A percentile compares a stretch with the other conserved stretches of the same genome.
phyloP scores from a whole-genome alignment of 2,888 invertebrate genomes.

The Sphecodes monilicornis region DNA sequence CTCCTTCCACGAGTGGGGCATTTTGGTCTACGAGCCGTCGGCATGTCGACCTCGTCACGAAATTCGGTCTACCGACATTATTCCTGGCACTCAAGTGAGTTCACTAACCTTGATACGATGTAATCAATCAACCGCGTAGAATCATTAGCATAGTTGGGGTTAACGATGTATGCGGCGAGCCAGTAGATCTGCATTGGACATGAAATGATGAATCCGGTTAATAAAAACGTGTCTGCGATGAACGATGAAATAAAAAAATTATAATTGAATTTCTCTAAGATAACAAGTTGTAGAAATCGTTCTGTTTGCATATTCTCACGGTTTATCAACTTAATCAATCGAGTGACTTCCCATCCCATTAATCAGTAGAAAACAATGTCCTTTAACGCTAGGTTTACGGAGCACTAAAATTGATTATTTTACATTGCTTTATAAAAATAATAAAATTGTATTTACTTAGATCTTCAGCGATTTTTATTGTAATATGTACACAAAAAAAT shows the following conservation, averaged over 20 bases:
- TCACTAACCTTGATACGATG: neutral
- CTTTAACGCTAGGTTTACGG: too few species aligned
- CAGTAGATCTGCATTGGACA: neutral
- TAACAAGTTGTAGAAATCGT: too few species aligned
- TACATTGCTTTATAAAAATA: too few species aligned
- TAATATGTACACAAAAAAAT: too few species aligned
- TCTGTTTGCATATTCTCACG: too few species aligned
- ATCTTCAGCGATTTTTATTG: too few species aligned
- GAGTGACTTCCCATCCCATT: too few species aligned
- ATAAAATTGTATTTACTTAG: too few species aligned
- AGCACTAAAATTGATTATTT: too few species aligned
- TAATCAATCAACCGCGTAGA: neutral
- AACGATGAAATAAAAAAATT: neutral
- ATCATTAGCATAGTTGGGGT: neutral
- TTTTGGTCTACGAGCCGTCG: constrained; percentile 90
- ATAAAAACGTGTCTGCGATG: neutral
- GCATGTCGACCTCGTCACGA: constrained; percentile 90
- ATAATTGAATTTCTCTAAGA: neutral
- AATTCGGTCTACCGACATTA: constrained; percentile 89
- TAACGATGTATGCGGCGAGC: neutral
- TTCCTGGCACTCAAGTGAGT: constrained; percentile 88
- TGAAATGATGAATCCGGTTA: neutral
- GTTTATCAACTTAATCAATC: too few species aligned
- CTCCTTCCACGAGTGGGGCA: constrained; percentile 91
- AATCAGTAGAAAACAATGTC: too few species aligned